Percentiles rank a stretch among this genome's conserved stretches.
These are phyloP conservation scores for Buphagus erythrorhynchus DNA, from an alignment of 2,797 vertebrate species.

Conservation along the genomic window DNA sequence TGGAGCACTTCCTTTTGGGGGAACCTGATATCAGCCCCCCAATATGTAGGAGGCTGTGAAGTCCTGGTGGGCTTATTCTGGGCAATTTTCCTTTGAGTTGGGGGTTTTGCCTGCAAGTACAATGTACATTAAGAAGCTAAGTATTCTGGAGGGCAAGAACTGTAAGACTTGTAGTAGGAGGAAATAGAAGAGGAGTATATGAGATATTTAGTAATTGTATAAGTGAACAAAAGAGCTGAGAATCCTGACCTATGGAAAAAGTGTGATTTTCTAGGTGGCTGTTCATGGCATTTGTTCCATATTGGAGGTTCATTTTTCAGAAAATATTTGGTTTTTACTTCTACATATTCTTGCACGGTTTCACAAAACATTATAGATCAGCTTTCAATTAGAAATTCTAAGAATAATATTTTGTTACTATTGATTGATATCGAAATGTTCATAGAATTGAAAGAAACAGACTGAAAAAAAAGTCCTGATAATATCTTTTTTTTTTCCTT, in stretches of 20 bases:
- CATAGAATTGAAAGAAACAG: neutral
- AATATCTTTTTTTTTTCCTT: constrained; percentile 28
- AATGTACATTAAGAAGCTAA: neutral
- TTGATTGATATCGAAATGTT: neutral
- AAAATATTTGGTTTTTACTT: neutral
- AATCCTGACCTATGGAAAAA: neutral
- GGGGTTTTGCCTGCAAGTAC: neutral
- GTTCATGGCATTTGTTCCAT: neutral
- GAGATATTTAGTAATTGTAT: neutral
- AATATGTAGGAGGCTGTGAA: neutral
- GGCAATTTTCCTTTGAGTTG: neutral
- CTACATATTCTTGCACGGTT: neutral
- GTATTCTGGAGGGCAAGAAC: neutral
- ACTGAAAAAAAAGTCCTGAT: neutral
- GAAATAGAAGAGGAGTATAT: neutral
- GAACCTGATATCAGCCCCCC: accelerated
- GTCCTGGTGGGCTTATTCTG: neutral
- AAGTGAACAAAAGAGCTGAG: neutral
- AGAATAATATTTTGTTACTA: neutral
- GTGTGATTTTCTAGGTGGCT: neutral
- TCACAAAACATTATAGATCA: neutral
- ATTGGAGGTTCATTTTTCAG: neutral
- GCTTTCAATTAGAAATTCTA: neutral
- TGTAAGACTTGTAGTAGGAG: accelerated
- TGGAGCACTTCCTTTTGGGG: neutral